A percentile compares a stretch with the other conserved stretches of the same genome.
These are phyloP conservation scores for Rhinatrema bivittatum DNA, from an alignment of 2,797 vertebrate genomes.

Conservation along the genomic window DNA sequence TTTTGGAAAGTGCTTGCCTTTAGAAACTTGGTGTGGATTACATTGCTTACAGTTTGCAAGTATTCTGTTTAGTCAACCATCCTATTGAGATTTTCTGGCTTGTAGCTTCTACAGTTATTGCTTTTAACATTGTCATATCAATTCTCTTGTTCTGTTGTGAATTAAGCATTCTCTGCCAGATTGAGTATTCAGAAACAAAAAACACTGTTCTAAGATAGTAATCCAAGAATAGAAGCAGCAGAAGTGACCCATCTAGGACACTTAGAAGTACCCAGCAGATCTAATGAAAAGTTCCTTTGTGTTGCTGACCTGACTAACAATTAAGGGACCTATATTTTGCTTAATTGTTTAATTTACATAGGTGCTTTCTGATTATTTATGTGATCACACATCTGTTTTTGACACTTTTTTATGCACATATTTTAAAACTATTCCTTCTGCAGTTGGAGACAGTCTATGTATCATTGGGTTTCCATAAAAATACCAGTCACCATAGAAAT, in stretches of 20 bases:
- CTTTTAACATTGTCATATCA: constrained; percentile 72
- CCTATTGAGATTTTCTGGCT: constrained; percentile 64
- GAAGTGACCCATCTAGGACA: too few species aligned
- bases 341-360: neutral
- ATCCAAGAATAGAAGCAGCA: too few species aligned
- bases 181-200: too few species aligned
- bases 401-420: constrained; percentile 51
- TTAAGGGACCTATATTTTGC: too few species aligned
- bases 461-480: constrained; percentile 85
- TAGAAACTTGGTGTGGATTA: constrained; percentile 89
- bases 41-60: constrained; percentile 82
- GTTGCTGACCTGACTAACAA: too few species aligned
- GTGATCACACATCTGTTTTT: too few species aligned
- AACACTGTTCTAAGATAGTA: too few species aligned
- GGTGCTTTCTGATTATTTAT: neutral
- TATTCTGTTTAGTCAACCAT: constrained; percentile 79
- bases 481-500: too few species aligned
- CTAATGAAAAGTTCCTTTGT: too few species aligned
- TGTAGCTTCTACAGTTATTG: constrained; percentile 48
- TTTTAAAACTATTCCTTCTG: constrained; percentile 80
- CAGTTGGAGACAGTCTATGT: constrained; percentile 83
- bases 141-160: neutral
- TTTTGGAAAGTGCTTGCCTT: constrained; percentile 94
- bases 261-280: too few species aligned
- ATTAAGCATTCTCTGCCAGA: neutral